Conservation (phyloP, 2,888 invertebrate species). For the Clitarchus hookeri region DNA sequence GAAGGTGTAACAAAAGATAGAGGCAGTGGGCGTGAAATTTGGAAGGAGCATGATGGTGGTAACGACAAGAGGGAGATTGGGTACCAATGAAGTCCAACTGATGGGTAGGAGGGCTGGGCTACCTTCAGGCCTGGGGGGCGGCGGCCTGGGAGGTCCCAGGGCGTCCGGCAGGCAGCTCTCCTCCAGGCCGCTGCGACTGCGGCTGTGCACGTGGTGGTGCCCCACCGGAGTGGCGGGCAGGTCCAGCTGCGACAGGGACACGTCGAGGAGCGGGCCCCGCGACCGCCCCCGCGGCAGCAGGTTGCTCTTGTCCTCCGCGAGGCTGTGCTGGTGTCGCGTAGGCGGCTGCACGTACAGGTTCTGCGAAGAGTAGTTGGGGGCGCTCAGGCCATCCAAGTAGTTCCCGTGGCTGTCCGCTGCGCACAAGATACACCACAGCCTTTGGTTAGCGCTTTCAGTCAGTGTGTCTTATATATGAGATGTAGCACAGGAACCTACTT, state of each 20-base stretch:
- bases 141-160: slow-evolving; percentile 77
- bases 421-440: neutral
- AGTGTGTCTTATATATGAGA: no score
- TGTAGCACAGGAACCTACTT: no score
- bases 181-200: slow-evolving; percentile 48
- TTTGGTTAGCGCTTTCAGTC: neutral
- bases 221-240: slow-evolving; percentile 58
- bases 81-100: no score
- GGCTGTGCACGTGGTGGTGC: slow-evolving; percentile 41
- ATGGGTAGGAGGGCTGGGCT: slow-evolving; percentile 36
- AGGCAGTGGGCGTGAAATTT: no score
- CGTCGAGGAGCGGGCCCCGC: slow-evolving; percentile 68
- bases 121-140: slow-evolving; percentile 85
- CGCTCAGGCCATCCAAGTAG: slow-evolving; percentile 49
- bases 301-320: slow-evolving; percentile 69
- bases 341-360: slow-evolving; percentile 92
- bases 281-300: slow-evolving; percentile 69
- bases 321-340: slow-evolving; percentile 61
- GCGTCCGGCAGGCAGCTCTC: slow-evolving; percentile 61
- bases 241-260: slow-evolving; percentile 65
- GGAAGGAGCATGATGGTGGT: no score
- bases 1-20: no score
- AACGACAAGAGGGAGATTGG: no score
- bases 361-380: slow-evolving; percentile 77
- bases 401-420: slow-evolving; percentile 52